Conservation (phyloP, 2,888 invertebrate genomes). For the Hedychridium roseum region DNA sequence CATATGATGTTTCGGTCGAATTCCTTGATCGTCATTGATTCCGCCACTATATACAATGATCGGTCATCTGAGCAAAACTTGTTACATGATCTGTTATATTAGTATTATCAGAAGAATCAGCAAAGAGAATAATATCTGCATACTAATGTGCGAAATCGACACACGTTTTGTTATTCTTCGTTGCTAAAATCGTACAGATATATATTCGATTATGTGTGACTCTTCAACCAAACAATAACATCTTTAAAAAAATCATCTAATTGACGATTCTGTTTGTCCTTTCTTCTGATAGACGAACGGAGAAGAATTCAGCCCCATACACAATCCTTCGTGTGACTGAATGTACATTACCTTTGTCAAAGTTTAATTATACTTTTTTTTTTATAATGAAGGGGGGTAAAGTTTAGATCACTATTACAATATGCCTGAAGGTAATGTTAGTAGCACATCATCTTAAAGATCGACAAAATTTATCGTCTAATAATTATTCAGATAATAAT, state of each 20-base stretch:
- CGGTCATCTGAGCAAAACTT: slow-evolving; percentile 17
- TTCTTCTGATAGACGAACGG: slow-evolving; percentile 27
- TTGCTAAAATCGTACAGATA: slow-evolving; percentile 13
- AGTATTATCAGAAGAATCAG: slow-evolving; percentile 24
- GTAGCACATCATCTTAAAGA: too few relatives aligned
- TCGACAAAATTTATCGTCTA: too few relatives aligned
- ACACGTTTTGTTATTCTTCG: too few relatives aligned
- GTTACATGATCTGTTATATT: slow-evolving; percentile 10
- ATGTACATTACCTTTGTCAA: too few relatives aligned
- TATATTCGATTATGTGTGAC: background rate
- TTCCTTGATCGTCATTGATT: slow-evolving; percentile 15
- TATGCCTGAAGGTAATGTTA: too few relatives aligned
- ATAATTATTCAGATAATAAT: too few relatives aligned
- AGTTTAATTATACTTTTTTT: too few relatives aligned
- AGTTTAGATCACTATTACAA: too few relatives aligned
- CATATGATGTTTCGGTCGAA: slow-evolving; percentile 23
- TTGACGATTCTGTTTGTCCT: slow-evolving; percentile 20
- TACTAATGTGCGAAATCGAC: slow-evolving; percentile 8
- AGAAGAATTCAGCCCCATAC: too few relatives aligned
- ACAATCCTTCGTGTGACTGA: too few relatives aligned
- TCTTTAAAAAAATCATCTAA: background rate
- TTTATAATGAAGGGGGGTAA: too few relatives aligned
- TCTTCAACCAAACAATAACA: background rate
- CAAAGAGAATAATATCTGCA: slow-evolving; percentile 23
- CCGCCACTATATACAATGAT: slow-evolving; percentile 28